Evolutionary conservation across 2,797 vertebrate genomes (phyloP).

Genomic region (Sebastes variabilis): DNA sequence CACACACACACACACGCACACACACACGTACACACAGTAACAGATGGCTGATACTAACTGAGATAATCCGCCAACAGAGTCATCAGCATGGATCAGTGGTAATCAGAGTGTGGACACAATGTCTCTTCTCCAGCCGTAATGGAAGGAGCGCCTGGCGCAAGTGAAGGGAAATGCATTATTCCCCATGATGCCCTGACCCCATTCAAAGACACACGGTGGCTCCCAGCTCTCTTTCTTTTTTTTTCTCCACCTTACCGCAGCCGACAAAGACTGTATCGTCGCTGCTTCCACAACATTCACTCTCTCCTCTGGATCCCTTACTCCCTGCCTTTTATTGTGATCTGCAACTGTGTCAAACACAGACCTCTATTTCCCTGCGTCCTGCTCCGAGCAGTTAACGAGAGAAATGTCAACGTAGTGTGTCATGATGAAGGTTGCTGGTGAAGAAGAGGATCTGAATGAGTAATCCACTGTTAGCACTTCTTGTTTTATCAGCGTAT

Average conservation of each 20-base stretch:
- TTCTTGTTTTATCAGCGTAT: constrained; percentile 22
- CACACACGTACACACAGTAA: constrained; percentile 75
- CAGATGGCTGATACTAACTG: constrained; percentile 91
- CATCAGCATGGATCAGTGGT: constrained; percentile 92
- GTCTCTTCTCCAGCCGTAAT: constrained; percentile 80
- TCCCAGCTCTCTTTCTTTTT: constrained; percentile 59
- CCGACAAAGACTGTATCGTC: constrained; percentile 58
- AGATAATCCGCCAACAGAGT: constrained; percentile 91
- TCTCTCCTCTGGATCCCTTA: constrained; percentile 50
- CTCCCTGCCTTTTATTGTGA: constrained; percentile 51
- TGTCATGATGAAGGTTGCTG: constrained; percentile 39
- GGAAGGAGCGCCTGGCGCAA: constrained; percentile 77
- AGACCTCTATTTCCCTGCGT: constrained; percentile 47
- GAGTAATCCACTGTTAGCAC: constrained; percentile 51
- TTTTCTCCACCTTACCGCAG: constrained; percentile 28
- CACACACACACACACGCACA: constrained; percentile 39
- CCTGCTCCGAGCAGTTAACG: constrained; percentile 44
- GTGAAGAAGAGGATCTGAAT: constrained; percentile 45
- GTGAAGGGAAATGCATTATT: constrained; percentile 80
- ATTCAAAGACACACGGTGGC: constrained; percentile 80
- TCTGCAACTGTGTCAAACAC: constrained; percentile 49
- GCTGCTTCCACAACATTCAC: constrained; percentile 45
- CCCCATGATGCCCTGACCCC: constrained; percentile 79
- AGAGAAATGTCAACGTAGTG: constrained; percentile 58
- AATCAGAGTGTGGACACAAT: constrained; percentile 88